Evolutionary conservation across 2,113 vertebrate genomes (phyloP), one percentile per base, ranked within the genome.

Genomic region (Nyctibius bracteatus): DNA sequence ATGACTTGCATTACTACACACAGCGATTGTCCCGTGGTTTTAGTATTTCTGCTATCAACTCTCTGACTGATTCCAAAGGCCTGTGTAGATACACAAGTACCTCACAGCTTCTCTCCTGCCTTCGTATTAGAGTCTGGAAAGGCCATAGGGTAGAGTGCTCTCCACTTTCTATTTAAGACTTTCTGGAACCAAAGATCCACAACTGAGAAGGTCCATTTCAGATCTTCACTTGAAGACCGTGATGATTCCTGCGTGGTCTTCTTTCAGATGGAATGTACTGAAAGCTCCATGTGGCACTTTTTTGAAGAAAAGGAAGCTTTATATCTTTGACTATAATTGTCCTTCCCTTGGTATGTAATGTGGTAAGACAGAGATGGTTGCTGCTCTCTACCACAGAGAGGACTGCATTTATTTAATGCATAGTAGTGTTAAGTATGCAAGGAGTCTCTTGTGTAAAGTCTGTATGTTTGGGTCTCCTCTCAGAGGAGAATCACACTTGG

Each of bases 331-430:
- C 9, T 74, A 39, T 63, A 81, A 81, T 49, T 95, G 51, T 52
- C 18, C 15, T 81, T 88, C 71, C 72, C 35, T 90, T 79, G 61
- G 54, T 93, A 62, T 12, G 27, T 72, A 72, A 71, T 52, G 44
- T 79, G 83, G 23, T 73, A 90, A 88, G 43, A 88, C 73, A 92
- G 58, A 80, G 54, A 46, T 79, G 57, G 31, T 63, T 90, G 51
- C 86, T 88, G 67, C 22, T 65, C 39, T 90, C 55, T 67, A 6
- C 44, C 39, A 58, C 63, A 90, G 68, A 71, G 52, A 21, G 8
- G 44, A 55, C 28, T 93, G 65, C 41, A 28, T 92, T 94, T 92
- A 84, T 85, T 94, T 83, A 81, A 96, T 88, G 65, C 22, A 62
- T 8, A 58, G 14, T n/a, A 46, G 20, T 39, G 55, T 72, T 77